Base-by-base conservation (phyloP, 2,888 invertebrate species). In the Blastobasis lacticolella region DNA sequence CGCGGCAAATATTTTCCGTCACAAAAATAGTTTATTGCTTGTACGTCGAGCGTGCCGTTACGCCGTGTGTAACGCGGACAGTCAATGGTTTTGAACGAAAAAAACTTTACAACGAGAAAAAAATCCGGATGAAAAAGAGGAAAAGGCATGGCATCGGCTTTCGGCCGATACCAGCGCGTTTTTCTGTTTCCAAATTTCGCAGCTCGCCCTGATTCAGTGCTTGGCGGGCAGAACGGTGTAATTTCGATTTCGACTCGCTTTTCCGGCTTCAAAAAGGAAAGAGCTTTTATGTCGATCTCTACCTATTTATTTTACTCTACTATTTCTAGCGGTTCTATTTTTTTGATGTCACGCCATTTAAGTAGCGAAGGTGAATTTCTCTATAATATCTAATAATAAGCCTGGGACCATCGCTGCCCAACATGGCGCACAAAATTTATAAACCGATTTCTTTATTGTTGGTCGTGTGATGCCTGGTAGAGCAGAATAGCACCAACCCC, bases 151-250 rank as follows among this genome's bases (percentile, higher is more conserved):
- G 71, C 75, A n/a, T n/a, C n/a, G 73, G 75, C 74, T 78, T 77
- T 73, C 64, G 65, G 59, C 62, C 69, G 71, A 72, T 72, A 69
- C 23, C 23, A 23, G 23, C 23, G 23, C 23, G 23, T 23, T 23
- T 23, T 23, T 23, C 23, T 23, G 23, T 23, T 23, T 23, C 23
- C 23, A 23, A 23, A 23, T 23, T 23, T 23, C 23, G 23, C 23
- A 23, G 23, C 23, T 55, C 65, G 64, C 67, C 66, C 66, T 63
- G 69, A 71, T 70, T 73, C 72, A 66, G 62, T 68, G 69, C 66
- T 63, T 56, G 53, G 57, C 53, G 52, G 56, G 59, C 61, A 61
- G 63, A 62, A 66, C 61, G 56, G 60, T 61, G 64, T 63, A 64
- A 69, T 69, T 69, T 63, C 55, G 57, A 60, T 38, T 48, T 46